Base-by-base conservation (phyloP, 1,140 invertebrate genomes). In the Camponotus vicinus region DNA sequence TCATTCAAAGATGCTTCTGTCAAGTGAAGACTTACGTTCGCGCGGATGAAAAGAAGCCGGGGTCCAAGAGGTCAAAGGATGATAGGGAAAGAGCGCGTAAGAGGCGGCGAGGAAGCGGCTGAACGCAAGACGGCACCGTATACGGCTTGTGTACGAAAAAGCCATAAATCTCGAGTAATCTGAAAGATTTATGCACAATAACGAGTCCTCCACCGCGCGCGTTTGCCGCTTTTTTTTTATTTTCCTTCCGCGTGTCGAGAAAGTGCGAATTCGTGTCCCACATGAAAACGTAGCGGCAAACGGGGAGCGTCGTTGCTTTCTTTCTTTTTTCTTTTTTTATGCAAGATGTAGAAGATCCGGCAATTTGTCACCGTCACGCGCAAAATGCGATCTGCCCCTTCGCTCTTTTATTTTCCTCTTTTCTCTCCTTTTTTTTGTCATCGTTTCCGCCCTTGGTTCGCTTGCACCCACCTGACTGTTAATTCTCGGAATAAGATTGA, bases 161-260 rank as follows among this genome's bases (percentile, higher is more conserved):
- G 45, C 9, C 18, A 79, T 80, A 86, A 86, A 86, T 85, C 61
- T 18, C 37, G 42, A 66, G 37, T 61, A 86, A 86, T 80, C 76
- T 79, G 11, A 6, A 15, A 79, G 84, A 86, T 86, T 86, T 79
- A 79, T 80, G 84, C 64, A 61, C 49, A 67, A 80, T 63, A 70
- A 86, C 37, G 76, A 67, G 40, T 27, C 64, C 6, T 63, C 42
- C 15, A 32, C 6, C 69, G 69, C 69, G 45, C 45, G 8, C 18
- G 6, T 37, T 15, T 18, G 21, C 2, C 6, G 15, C 11, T 73
- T 75, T 42, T 27, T 27, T 27, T 83, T 75, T 75, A 34, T 75
- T 61, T 83, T 13, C 18, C 13, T 9, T 18, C 34, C 27, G 8
- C 40, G n/a, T 52, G 49, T 37, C 69, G 32, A 73, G 79, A 82